Evolutionary conservation across 1,140 invertebrate species (phyloP), one percentile per base, ranked within the genome.

Genomic region (Sminthurinus signatus): DNA sequence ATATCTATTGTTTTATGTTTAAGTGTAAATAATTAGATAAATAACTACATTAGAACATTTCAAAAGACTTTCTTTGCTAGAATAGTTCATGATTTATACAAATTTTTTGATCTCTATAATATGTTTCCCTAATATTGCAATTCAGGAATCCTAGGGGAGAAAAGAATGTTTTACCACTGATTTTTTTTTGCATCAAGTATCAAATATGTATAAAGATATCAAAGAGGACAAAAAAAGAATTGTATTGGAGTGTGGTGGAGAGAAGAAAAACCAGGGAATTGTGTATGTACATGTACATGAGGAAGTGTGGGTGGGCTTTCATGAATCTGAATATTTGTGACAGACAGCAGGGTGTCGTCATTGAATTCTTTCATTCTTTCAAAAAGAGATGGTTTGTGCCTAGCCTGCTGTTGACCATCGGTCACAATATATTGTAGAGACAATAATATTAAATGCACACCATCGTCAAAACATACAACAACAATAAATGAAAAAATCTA

Each of bases 231-330:
- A 5, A 36, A 15, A 36, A 8, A 8, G 15, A 5, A 8, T 8
- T 36, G 15, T 36, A 36, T 36, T 36, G 32, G 15, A 8, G 15
- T 36, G n/a, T n/a, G n/a, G n/a, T n/a, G n/a, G n/a, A n/a, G n/a
- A n/a, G n/a, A n/a, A n/a, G n/a, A n/a, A n/a, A n/a, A n/a, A n/a
- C n/a, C n/a, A n/a, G n/a, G n/a, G n/a, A 36, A 36, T 8, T 36
- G 32, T 36, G 32, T 36, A 15, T 36, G 32, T 36, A n/a, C 15
- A 15, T 36, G 32, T 36, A 36, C 5, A 36, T 8, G 32, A 15
- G 15, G 44, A n/a, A 46, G 15, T 4, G 21, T 51, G 60, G 42
- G 60, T 67, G 65, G 65, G 65, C 63, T 60, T 60, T 32, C 65
- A 39, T 63, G 63, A 42, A 62, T 67, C 29, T 56, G n/a, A 27